Evolutionary conservation across 2,113 vertebrate species (phyloP), one percentile per base, ranked within the genome.

Genomic region (Gnathonemus echidnorhynchus): DNA sequence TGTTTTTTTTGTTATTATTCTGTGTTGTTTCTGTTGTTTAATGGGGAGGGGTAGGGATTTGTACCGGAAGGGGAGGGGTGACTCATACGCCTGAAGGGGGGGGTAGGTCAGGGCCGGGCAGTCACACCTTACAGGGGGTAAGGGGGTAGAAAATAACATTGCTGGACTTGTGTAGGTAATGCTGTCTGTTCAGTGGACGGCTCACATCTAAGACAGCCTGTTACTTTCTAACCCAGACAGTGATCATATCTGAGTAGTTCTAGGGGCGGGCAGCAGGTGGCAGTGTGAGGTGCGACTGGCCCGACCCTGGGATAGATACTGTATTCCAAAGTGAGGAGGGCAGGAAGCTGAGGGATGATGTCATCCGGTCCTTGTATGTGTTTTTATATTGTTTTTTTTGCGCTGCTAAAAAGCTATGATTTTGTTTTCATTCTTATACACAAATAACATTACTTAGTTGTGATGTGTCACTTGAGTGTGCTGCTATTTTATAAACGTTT

Each of bases 401-500:
- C 97, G 98, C 98, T 99, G 98, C 98, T 99, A 99, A 97, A 95
- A 98, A 98, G 98, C 98, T 98, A 97, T 97, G 96, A 97, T 97
- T 97, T 93, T 95, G 97, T 96, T 96, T 98, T 97, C 97, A 98
- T 98, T 96, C 93, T 96, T 97, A 96, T 96, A 98, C 97, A 98
- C 98, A 97, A 98, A 95, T 97, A 97, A 98, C 97, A 98, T 98
- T 98, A 97, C 97, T 95, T 98, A 98, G 97, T 97, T 97, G 98
- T 99, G 98, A 98, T 97, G 97, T 97, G 97, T 99, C 98, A 99
- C 98, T 95, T 97, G 97, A 98, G 98, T 99, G 98, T 99, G 98
- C 98, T 99, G 98, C 98, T 99, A 99, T 99, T 98, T 98, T 99
- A 98, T 98, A 99, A 98, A 99, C 98, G 97, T 98, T 98, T 98